Conservation (phyloP, 2,888 invertebrate genomes). For the Polydrusus pterygomalis region DNA sequence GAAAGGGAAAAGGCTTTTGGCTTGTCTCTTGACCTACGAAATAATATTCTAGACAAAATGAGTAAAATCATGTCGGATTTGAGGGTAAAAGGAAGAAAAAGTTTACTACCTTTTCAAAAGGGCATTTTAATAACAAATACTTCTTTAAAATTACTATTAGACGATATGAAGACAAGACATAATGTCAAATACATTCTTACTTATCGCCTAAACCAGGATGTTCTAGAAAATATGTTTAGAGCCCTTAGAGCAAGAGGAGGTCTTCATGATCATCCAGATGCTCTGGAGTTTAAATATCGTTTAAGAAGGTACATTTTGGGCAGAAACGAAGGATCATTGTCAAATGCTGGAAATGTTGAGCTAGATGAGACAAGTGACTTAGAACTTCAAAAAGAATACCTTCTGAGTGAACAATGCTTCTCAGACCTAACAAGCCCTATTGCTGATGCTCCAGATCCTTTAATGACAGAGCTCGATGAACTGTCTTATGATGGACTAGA, state of each 20-base stretch:
- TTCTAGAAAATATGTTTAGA: conserved; percentile 59
- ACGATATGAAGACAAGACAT: conserved; percentile 37
- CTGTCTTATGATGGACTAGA: conserved; percentile 48
- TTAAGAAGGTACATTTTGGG: conserved; percentile 58
- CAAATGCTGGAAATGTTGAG: conserved; percentile 48
- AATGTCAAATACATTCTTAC: conserved; percentile 56
- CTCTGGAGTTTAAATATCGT: conserved; percentile 59
- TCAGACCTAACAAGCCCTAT: not conserved
- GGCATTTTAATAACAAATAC: conserved; percentile 32
- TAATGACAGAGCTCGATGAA: conserved; percentile 29
- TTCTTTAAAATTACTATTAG: conserved; percentile 4
- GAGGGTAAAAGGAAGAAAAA: conserved; percentile 6
- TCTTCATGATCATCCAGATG: conserved; percentile 57
- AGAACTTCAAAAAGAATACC: not conserved
- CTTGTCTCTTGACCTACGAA: conserved; percentile 10
- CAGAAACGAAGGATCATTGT: conserved; percentile 44
- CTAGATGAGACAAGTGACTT: conserved; percentile 49
- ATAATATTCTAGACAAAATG: conserved; percentile 18
- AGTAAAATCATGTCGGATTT: not conserved
- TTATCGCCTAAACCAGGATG: conserved; percentile 60
- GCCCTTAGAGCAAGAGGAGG: conserved; percentile 54
- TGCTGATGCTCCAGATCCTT: not conserved
- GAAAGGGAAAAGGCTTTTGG: conserved; percentile 32
- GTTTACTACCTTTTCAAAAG: conserved; percentile 19
- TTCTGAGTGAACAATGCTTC: conserved; percentile 18